Base-by-base conservation (phyloP, 2,888 invertebrate species). In the Orthosia gracilis region DNA sequence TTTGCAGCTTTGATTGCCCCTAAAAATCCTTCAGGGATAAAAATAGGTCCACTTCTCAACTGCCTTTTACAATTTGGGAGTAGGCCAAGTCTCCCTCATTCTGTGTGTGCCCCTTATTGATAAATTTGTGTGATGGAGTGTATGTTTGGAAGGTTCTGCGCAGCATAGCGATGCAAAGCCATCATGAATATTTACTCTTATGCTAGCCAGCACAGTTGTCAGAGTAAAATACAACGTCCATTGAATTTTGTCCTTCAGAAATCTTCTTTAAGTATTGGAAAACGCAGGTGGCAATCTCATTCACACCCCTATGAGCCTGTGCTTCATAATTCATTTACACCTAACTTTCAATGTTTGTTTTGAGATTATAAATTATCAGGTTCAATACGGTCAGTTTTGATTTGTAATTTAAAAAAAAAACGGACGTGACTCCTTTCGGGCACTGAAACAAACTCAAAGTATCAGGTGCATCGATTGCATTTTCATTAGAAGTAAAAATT, bases 221-320 rank as follows among this genome's bases (percentile, higher is more conserved):
- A 4, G 87, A 86, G 75, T 89, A 90, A 78, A 91, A 91, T 17
- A 89, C 75, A 54, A 91, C 75, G 50, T 88, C 67, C 1, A 87
- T 45, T 61, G 77, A 76, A 58, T 70, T 64, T 45, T 17, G 57
- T 11, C 49, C 57, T 62, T 64, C 62, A 4, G 83, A 82, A 73
- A 85, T 64, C 50, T 85, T 74, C 75, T 87, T 73, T 11, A 92
- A 31, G 72, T 89, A 92, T 61, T 89, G 86, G 55, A 80, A 88
- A 61, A 92, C 85, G 73, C 89, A 91, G n/a, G 88, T 88, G 13
- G 65, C 91, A 67, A 92, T 87, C 79, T 91, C 90, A 66, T 89
- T 87, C 15, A 85, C 87, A 76, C 91, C 91, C 78, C 91, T 83
- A 64, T 89, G 77, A 18, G 85, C 84, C 23, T 62, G 47, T 12